These are phyloP conservation scores for Antheraea mylitta DNA, from an alignment of 1,140 invertebrate species.

Conservation along the genomic window DNA sequence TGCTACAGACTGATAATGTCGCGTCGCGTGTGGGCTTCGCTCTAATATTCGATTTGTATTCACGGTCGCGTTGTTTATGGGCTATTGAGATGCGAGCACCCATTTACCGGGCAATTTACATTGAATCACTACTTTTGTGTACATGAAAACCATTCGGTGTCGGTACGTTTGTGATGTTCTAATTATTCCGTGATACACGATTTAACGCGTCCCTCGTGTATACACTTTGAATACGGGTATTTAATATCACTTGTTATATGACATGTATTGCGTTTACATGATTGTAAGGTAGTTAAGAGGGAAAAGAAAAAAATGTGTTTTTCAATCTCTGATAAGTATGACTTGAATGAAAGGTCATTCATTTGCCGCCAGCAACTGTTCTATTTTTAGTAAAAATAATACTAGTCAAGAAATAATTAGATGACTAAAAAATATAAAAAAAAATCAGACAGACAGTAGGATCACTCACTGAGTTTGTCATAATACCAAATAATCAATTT, in stretches of 20 bases:
- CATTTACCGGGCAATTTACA: slow-evolving; percentile 65
- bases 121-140: slow-evolving; percentile 60
- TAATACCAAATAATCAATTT: too few species aligned
- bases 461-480: too few species aligned
- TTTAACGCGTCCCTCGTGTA: neutral
- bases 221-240: neutral
- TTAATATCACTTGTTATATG: neutral
- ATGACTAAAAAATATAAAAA: too few species aligned
- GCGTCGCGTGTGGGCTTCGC: slow-evolving; percentile 42
- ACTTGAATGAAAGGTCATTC: too few species aligned
- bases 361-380: too few species aligned
- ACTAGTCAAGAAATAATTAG: too few species aligned
- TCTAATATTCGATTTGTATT: slow-evolving; percentile 75
- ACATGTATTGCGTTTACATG: neutral
- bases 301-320: too few species aligned
- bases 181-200: slow-evolving; percentile 32
- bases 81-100: slow-evolving; percentile 64
- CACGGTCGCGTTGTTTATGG: slow-evolving; percentile 70
- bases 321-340: too few species aligned
- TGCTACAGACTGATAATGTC: slow-evolving; percentile 51
- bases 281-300: too few species aligned
- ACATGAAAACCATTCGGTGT: slow-evolving; percentile 35
- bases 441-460: too few species aligned
- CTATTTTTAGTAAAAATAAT: too few species aligned
- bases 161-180: slow-evolving; percentile 37